Base-by-base conservation (phyloP, 2,797 vertebrate genomes). In the Antennarius maculatus region DNA sequence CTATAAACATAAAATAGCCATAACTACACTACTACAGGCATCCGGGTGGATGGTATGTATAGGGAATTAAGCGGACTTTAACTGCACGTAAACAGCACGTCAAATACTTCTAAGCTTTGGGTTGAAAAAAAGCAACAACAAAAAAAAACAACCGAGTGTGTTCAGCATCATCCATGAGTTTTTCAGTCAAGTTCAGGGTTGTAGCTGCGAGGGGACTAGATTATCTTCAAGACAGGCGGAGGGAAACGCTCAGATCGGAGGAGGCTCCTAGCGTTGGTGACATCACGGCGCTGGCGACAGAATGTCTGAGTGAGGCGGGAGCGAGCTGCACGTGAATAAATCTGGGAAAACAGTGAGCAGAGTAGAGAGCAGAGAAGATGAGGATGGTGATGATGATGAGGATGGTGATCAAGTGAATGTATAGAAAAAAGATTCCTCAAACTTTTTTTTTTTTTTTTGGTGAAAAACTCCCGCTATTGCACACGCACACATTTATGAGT, bases 281-380 rank as follows among this genome's bases (percentile, higher is more conserved):
- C 94, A 93, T 95, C 94, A 95, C 92, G 84, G 74, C 80, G 69
- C 88, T 94, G 94, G 94, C 93, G 94, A 94, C 94, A 94, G 93
- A 87, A 95, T 94, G 94, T 95, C 94, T 95, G 93, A 94, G 93
- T 91, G 91, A 93, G 91, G 91, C 92, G 90, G 84, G 91, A 91
- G 89, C 90, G 85, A 86, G 86, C 90, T 82, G 92, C 93, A 92
- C 89, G 93, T 94, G 92, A 91, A 93, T 90, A 89, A 93, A 93
- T 93, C 92, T 93, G 90, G 88, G 90, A 89, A 92, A 92, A 91
- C 85, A 91, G 91, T 69, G 91, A 77, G 83, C 86, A 76, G 43
- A 60, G 61, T 47, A 71, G 60, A 23, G 53, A 47, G 29, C 51
- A 13, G 28, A 5, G 47, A 41, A 43, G 13, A 28, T 11, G 15